Conservation (phyloP, 2,888 invertebrate genomes). For the Protodeltote pygarga region DNA sequence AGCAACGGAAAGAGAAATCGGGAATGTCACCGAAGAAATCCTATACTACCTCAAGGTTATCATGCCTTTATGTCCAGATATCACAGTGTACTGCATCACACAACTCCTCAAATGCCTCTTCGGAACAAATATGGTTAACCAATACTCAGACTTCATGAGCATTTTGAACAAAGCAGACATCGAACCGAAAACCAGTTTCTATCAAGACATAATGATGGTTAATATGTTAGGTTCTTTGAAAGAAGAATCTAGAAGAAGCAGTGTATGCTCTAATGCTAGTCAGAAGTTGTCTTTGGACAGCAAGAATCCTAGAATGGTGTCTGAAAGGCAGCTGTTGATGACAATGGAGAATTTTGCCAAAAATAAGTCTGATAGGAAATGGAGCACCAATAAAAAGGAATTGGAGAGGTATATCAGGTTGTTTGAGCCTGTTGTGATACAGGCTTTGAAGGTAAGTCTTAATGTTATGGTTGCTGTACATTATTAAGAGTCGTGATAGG, state of each 20-base stretch:
- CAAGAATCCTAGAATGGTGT: constrained; percentile 71
- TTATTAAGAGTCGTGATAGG: too few relatives aligned
- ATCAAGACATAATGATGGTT: constrained; percentile 69
- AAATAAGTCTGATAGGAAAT: constrained; percentile 79
- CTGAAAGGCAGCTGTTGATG: constrained; percentile 72
- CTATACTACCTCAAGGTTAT: constrained; percentile 91
- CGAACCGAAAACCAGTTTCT: constrained; percentile 56
- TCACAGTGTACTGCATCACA: constrained; percentile 91
- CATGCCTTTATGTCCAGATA: constrained; percentile 90
- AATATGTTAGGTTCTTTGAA: constrained; percentile 54
- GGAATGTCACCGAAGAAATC: constrained; percentile 92
- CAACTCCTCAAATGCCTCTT: constrained; percentile 92
- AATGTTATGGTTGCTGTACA: not conserved
- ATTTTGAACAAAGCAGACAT: constrained; percentile 58
- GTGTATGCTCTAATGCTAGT: constrained; percentile 69
- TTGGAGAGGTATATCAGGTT: constrained; percentile 94
- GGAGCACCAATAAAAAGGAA: constrained; percentile 82
- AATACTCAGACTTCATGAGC: constrained; percentile 74
- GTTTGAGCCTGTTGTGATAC: constrained; percentile 98
- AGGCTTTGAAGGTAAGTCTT: constrained; percentile 91
- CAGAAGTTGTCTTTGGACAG: constrained; percentile 69
- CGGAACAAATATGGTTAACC: constrained; percentile 89
- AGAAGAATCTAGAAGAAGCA: constrained; percentile 64
- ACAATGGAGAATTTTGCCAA: constrained; percentile 80
- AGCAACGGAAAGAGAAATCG: constrained; percentile 90